Conservation (phyloP, 1,140 invertebrate species). For the Drosophila nannoptera region DNA sequence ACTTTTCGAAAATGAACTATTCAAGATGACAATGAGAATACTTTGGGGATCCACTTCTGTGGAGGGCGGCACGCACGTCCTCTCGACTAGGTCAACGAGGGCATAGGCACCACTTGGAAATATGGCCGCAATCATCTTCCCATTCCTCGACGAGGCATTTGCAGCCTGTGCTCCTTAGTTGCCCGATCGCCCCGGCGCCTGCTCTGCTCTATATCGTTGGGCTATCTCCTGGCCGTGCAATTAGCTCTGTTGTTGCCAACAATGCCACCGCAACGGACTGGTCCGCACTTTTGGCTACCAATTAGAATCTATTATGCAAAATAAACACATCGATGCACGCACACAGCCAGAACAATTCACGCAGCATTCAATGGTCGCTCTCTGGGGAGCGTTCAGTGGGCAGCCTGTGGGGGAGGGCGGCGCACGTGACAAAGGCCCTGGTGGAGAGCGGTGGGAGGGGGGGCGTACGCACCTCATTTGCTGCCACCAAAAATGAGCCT, state of each 20-base stretch:
- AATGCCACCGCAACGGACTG: slow-evolving; percentile 46
- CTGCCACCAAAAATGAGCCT: slow-evolving; percentile 24
- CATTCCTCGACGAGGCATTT: not conserved
- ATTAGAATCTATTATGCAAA: slow-evolving; percentile 73
- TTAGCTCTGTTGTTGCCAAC: slow-evolving; percentile 59
- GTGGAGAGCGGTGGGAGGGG: not conserved
- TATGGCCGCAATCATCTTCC: not conserved
- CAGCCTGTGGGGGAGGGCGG: too few species aligned
- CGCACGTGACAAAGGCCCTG: not conserved
- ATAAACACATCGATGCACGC: slow-evolving; percentile 54
- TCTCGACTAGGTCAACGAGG: not conserved
- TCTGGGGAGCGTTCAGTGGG: not conserved
- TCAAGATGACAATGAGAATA: slow-evolving; percentile 3
- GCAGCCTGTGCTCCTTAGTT: not conserved
- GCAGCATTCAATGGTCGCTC: not conserved
- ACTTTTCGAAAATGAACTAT: slow-evolving; percentile 32
- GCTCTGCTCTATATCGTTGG: not conserved
- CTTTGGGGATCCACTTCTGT: slow-evolving; percentile 3
- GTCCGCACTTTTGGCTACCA: slow-evolving; percentile 27
- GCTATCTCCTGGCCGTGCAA: slow-evolving; percentile 32
- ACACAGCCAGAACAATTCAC: slow-evolving; percentile 4
- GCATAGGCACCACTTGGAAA: not conserved
- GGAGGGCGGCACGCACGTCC: slow-evolving; percentile 9
- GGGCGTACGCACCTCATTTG: slow-evolving; percentile 29
- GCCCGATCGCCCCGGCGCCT: not conserved